These are phyloP conservation scores for Temnothorax rugatulus DNA, from an alignment of 2,888 invertebrate species.

Conservation along the genomic window DNA sequence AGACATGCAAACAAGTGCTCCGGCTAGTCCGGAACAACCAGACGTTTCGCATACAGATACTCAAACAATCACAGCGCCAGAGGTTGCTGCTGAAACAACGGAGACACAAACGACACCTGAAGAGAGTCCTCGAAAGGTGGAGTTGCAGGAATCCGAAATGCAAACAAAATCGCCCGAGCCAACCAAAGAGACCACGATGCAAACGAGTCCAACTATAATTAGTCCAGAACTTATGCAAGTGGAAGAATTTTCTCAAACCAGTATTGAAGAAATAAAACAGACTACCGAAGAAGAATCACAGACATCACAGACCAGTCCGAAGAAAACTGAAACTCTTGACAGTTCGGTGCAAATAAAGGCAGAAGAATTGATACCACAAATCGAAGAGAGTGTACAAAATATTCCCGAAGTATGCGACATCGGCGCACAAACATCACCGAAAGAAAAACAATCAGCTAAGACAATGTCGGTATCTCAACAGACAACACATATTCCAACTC, in stretches of 20 bases:
- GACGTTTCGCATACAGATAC: conserved; percentile 86
- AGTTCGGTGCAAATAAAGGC: conserved; percentile 77
- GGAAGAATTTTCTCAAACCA: conserved; percentile 76
- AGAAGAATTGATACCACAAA: conserved; percentile 77
- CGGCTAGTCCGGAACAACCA: conserved; percentile 80
- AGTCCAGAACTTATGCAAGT: conserved; percentile 61
- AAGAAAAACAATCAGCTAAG: conserved; percentile 25
- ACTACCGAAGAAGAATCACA: conserved; percentile 81
- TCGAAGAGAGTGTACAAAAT: conserved; percentile 83
- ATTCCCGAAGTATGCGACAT: conserved; percentile 78
- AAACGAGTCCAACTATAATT: conserved; percentile 78
- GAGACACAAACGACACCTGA: conserved; percentile 81
- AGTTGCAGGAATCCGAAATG: conserved; percentile 64
- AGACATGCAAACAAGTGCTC: conserved; percentile 79
- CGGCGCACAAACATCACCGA: conserved; percentile 73
- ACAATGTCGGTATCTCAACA: conserved; percentile 56
- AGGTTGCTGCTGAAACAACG: conserved; percentile 64
- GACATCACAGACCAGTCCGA: conserved; percentile 70
- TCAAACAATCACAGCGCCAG: conserved; percentile 86
- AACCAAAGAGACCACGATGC: conserved; percentile 64
- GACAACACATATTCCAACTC: conserved; percentile 13
- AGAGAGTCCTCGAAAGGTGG: conserved; percentile 69
- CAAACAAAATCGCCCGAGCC: conserved; percentile 61
- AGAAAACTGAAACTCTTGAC: conserved; percentile 78
- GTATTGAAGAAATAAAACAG: conserved; percentile 81